Percentiles rank a stretch among this genome's conserved stretches.
Conservation (phyloP, 2,888 invertebrate genomes). For the Pseudococcus jackbeardsleyi region DNA sequence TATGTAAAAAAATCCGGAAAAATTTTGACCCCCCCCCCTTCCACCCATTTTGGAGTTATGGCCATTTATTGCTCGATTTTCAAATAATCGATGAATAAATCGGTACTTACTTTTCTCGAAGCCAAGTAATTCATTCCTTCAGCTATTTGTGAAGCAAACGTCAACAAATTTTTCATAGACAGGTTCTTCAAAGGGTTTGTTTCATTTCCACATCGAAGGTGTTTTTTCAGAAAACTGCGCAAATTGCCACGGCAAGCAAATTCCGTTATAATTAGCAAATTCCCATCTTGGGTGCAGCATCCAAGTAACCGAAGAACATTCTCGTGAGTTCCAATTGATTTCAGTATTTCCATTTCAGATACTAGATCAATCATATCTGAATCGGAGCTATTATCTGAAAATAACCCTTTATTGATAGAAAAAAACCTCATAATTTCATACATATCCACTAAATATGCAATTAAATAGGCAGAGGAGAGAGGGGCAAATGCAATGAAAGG, state of each 20-base stretch:
- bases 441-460: too few species aligned
- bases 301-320: conserved; percentile 97
- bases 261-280: conserved; percentile 88
- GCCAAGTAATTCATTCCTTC: conserved; percentile 98
- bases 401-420: too few species aligned
- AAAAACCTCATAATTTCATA: too few species aligned
- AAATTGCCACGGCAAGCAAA: conserved; percentile 93
- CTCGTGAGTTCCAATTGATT: conserved; percentile 97
- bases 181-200: not conserved
- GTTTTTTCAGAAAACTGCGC: conserved; percentile 88
- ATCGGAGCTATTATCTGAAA: too few species aligned
- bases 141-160: conserved; percentile 96
- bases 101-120: conserved; percentile 76
- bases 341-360: conserved; percentile 99
- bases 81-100: too few species aligned
- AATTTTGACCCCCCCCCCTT: too few species aligned
- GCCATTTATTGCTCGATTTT: too few species aligned
- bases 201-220: too few species aligned
- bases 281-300: conserved; percentile 95
- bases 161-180: conserved; percentile 85
- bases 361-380: conserved; percentile 80
- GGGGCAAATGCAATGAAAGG: too few species aligned
- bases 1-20: too few species aligned
- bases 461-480: too few species aligned
- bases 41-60: too few species aligned